Base-by-base conservation (phyloP, 2,113 vertebrate genomes). In the Natator depressus region DNA sequence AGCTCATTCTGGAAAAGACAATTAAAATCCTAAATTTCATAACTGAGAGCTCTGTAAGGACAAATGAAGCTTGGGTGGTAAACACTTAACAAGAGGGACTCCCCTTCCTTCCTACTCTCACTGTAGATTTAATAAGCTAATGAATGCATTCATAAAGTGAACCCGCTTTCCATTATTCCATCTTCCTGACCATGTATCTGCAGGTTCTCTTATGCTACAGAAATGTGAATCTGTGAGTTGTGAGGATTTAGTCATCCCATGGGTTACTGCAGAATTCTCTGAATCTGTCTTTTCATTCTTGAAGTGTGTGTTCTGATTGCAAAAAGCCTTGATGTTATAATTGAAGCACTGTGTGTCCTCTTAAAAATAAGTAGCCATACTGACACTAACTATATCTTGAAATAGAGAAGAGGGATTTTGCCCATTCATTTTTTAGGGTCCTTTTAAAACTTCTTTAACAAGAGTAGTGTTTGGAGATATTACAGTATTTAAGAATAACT, bases 401-500 rank as follows among this genome's bases (percentile, higher is more conserved):
- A 93, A 88, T 75, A 92, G 75, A 88, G 46, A 35, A 51, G 78
- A 93, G 11, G 31, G 38, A 65, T 85, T 96, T 94, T 82, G 83
- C 31, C 27, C 50, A n/a, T 78, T 1, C n/a, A 82, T 53, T 31
- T 31, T 82, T 83, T 87, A 72, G 8, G 35, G 76, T 83, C 89
- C 57, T 95, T 93, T 83, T 87, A 89, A 54, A 88, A 35, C 86
- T 8, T 3, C 80, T 88, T 57, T 88, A 79, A 92, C 38, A 89
- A 65, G 27, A 93, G 47, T 29, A 79, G 69, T 89, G 46, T 69
- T 57, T 65, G 75, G 38, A 83, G 42, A 46, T 92, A 72, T 95
- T 83, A 89, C 65, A 93, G 91, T 79, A 65, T 93, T 95, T 91
- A 93, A 83, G 84, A 89, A 89, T 85, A 42, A 49, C 0, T 8